Evolutionary conservation across 2,113 vertebrate species (phyloP).

Genomic region (Stercorarius parasiticus): DNA sequence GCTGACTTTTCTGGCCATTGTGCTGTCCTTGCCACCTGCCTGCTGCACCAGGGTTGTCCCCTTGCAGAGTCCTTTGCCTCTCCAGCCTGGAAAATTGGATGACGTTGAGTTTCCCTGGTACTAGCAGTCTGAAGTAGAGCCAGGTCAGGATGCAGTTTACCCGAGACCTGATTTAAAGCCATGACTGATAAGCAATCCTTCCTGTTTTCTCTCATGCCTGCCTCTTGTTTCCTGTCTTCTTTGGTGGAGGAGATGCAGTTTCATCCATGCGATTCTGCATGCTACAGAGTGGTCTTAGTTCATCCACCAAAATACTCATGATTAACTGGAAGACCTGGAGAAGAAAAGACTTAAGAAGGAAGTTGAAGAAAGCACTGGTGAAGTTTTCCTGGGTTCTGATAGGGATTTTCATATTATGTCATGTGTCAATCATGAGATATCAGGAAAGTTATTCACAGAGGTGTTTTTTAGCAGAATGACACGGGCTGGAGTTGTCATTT

Average conservation of each 20-base stretch:
- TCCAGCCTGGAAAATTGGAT: neutral
- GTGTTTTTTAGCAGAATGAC: neutral
- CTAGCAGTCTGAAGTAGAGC: neutral
- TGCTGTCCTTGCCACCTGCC: rapidly evolving
- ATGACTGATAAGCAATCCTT: neutral
- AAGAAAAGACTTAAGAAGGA: neutral
- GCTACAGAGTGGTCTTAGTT: neutral
- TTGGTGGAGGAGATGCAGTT: neutral
- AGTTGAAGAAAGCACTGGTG: neutral
- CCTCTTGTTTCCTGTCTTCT: neutral
- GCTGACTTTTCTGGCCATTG: neutral
- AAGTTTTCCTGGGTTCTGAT: neutral
- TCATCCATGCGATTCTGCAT: neutral
- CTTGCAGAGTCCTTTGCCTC: neutral
- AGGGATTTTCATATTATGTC: neutral
- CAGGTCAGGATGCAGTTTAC: neutral
- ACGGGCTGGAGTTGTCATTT: neutral
- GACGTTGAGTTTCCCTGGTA: rapidly evolving
- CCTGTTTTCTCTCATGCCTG: neutral
- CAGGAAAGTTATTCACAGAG: neutral
- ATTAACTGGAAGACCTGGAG: neutral
- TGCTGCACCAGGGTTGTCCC: neutral
- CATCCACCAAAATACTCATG: neutral
- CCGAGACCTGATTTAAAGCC: neutral
- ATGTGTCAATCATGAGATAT: neutral